These are phyloP conservation scores for Dipodomys ordii DNA, from an alignment of 2,113 vertebrate species.

Conservation along the genomic window DNA sequence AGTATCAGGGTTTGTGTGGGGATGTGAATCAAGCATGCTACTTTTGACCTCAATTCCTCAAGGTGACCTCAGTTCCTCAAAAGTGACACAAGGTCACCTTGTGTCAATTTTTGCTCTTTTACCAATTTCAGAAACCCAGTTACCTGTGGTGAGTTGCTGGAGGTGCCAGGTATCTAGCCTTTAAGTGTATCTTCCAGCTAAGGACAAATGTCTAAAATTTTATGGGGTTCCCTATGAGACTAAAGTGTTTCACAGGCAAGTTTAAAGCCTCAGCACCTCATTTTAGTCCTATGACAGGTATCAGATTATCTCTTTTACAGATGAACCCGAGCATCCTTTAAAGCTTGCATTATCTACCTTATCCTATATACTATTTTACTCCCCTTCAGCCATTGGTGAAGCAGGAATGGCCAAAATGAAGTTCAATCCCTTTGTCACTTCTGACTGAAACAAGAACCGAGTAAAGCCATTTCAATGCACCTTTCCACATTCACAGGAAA, in stretches of 20 bases:
- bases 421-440: constrained; percentile 97
- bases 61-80: background rate
- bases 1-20: background rate
- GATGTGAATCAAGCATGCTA: background rate
- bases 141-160: background rate
- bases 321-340: background rate
- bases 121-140: background rate
- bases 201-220: background rate
- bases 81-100: background rate
- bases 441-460: constrained; percentile 98
- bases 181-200: background rate
- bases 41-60: background rate
- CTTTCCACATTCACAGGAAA: constrained; percentile 96
- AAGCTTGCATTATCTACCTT: background rate
- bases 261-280: background rate
- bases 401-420: constrained; percentile 94
- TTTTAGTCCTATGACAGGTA: background rate
- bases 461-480: constrained; percentile 96
- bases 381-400: no score
- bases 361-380: constrained; percentile 12
- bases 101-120: no score
- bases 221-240: background rate
- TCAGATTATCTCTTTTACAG: background rate
- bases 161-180: background rate
- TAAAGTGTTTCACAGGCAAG: background rate